Evolutionary conservation across 1,140 invertebrate genomes (phyloP).

Genomic region (Belonocnema kinseyi): DNA sequence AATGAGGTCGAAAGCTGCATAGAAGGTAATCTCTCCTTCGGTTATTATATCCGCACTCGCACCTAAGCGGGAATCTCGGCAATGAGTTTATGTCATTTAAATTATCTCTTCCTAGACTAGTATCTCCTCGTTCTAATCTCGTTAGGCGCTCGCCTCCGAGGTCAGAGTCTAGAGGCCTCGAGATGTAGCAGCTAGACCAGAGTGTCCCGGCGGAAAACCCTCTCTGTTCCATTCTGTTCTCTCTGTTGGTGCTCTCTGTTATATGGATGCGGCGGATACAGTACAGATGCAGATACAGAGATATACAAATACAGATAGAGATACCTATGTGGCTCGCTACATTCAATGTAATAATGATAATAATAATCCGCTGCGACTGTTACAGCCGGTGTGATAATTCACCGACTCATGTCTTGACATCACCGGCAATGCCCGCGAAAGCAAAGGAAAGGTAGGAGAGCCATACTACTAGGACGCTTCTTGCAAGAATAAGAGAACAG

Average conservation of each 20-base stretch:
- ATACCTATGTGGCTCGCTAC: neutral
- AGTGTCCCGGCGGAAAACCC: neutral
- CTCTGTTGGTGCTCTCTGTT: no score
- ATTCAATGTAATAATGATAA: neutral
- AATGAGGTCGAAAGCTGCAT: conserved; percentile 18
- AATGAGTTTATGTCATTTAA: conserved; percentile 27
- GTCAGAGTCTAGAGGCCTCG: conserved; percentile 2
- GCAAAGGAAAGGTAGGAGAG: conserved; percentile 56
- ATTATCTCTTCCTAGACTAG: conserved; percentile 13
- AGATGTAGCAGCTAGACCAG: neutral
- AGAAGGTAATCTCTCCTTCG: conserved; percentile 29
- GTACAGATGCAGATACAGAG: no score
- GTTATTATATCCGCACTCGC: conserved; percentile 8
- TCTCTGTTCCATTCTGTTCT: no score
- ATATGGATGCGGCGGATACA: no score
- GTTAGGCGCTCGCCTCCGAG: conserved; percentile 2
- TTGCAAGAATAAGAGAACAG: conserved; percentile 76
- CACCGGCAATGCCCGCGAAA: conserved; percentile 49
- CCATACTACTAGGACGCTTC: conserved; percentile 67
- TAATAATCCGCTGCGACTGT: conserved; percentile 7
- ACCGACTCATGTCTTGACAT: conserved; percentile 56
- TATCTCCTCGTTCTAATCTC: conserved; percentile 27
- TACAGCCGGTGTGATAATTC: conserved; percentile 50
- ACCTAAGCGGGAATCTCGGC: conserved; percentile 10
- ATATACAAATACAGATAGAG: no score